phyloP scores from a whole-genome alignment of 2,797 vertebrate species.

The Chelidonichthys spinosus region DNA sequence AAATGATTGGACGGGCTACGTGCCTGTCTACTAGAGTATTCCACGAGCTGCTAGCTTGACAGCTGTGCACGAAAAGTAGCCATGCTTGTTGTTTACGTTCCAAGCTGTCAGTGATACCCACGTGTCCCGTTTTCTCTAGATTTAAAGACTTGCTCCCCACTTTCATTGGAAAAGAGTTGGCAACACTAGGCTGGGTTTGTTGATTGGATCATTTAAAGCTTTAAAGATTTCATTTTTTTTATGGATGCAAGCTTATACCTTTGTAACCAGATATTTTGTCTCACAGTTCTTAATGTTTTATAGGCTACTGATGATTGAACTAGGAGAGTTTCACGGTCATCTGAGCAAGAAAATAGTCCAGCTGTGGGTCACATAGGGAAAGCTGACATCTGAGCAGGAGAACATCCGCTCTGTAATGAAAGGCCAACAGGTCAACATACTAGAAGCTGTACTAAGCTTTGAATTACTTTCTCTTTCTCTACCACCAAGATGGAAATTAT shows the following conservation, averaged over 20 bases:
- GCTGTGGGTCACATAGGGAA: not conserved
- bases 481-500: not conserved
- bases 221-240: not conserved
- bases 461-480: conserved; percentile 17
- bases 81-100: too few relatives aligned
- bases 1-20: too few relatives aligned
- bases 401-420: conserved; percentile 8
- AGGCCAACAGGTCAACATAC: conserved; percentile 1
- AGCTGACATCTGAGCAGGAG: not conserved
- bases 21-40: too few relatives aligned
- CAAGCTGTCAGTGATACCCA: too few relatives aligned
- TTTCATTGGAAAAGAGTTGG: not conserved
- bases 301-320: not conserved
- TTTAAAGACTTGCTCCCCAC: too few relatives aligned
- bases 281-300: not conserved
- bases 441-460: not conserved
- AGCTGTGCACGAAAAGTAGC: not conserved
- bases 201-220: too few relatives aligned
- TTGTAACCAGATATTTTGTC: not conserved
- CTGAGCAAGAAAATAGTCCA: not conserved
- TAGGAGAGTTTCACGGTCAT: not conserved
- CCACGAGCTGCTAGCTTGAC: too few relatives aligned
- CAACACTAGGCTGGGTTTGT: not conserved
- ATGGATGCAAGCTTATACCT: not conserved
- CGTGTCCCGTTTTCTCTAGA: too few relatives aligned